A percentile compares a stretch with the other conserved stretches of the same genome.
Evolutionary conservation across 2,888 invertebrate species (phyloP).

Genomic region (Phyllotreta cruciferae): DNA sequence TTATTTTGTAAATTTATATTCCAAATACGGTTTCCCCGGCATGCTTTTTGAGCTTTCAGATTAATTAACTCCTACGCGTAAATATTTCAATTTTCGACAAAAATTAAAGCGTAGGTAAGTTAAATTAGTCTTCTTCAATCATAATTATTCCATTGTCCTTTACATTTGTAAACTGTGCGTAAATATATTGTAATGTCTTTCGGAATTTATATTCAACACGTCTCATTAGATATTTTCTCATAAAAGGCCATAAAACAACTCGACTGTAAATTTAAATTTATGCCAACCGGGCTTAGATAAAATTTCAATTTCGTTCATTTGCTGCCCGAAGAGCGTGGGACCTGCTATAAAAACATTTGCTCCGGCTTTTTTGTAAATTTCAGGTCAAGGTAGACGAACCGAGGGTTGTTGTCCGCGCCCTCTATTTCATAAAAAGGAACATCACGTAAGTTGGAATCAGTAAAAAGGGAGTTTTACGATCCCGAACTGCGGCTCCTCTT

Average conservation of each 20-base stretch:
- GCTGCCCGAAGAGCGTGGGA: constrained; percentile 7
- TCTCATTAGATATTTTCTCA: constrained; percentile 1
- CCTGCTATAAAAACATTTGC: constrained; percentile 12
- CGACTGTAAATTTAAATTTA: constrained; percentile 8
- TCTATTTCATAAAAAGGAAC: constrained; percentile 29
- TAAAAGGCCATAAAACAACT: constrained; percentile 8
- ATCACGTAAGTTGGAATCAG: constrained; percentile 49
- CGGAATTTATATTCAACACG: not conserved
- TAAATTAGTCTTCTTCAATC: no score
- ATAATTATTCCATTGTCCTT: no score
- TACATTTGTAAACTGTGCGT: no score
- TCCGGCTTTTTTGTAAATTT: constrained; percentile 11
- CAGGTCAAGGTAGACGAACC: constrained; percentile 14
- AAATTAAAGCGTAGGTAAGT: no score
- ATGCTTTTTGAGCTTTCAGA: no score
- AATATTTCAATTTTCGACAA: no score
- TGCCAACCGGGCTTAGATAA: not conserved
- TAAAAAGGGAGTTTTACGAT: constrained; percentile 51
- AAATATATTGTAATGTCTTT: no score
- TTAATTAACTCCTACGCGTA: no score
- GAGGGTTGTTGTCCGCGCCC: constrained; percentile 16
- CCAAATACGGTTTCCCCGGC: no score
- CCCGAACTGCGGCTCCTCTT: constrained; percentile 39
- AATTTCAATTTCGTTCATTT: constrained; percentile 11
- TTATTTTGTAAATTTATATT: no score